phyloP scores from a whole-genome alignment of 2,888 invertebrate species.

The Agonopterix arenella region DNA sequence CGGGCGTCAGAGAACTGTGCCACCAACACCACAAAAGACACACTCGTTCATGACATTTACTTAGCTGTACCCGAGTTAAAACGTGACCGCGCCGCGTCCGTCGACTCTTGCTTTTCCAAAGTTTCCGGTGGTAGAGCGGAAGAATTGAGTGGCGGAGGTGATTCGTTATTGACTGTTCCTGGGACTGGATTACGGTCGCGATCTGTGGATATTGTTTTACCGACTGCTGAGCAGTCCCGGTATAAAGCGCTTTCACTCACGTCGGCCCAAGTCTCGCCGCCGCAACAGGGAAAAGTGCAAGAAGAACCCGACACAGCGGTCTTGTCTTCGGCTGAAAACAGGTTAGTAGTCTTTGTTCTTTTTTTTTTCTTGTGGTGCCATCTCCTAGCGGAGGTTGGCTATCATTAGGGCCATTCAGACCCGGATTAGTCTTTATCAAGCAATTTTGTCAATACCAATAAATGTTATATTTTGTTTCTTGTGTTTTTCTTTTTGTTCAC shows the following conservation, averaged over 20 bases:
- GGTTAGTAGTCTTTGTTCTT: slow-evolving; percentile 38
- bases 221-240: slow-evolving; percentile 89
- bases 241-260: slow-evolving; percentile 89
- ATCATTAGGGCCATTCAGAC: too few relatives aligned
- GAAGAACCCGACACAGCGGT: slow-evolving; percentile 30
- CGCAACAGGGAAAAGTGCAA: slow-evolving; percentile 28
- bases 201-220: slow-evolving; percentile 92
- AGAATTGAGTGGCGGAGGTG: slow-evolving; percentile 81
- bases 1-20: slow-evolving; percentile 70
- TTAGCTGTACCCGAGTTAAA: slow-evolving; percentile 89
- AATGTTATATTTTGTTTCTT: too few relatives aligned
- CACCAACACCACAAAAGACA: slow-evolving; percentile 44
- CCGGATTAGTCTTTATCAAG: slow-evolving; percentile 8
- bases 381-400: too few relatives aligned
- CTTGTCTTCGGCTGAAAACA: slow-evolving; percentile 35
- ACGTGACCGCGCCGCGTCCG: slow-evolving; percentile 90
- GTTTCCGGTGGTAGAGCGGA: slow-evolving; percentile 83
- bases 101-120: slow-evolving; percentile 91
- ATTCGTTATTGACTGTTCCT: slow-evolving; percentile 81
- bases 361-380: background rate
- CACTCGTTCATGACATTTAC: slow-evolving; percentile 83
- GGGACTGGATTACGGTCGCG: slow-evolving; percentile 85
- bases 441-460: too few relatives aligned
- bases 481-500: too few relatives aligned
- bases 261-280: slow-evolving; percentile 58